Conservation (phyloP, 2,113 vertebrate species). For the Microtus oregoni region DNA sequence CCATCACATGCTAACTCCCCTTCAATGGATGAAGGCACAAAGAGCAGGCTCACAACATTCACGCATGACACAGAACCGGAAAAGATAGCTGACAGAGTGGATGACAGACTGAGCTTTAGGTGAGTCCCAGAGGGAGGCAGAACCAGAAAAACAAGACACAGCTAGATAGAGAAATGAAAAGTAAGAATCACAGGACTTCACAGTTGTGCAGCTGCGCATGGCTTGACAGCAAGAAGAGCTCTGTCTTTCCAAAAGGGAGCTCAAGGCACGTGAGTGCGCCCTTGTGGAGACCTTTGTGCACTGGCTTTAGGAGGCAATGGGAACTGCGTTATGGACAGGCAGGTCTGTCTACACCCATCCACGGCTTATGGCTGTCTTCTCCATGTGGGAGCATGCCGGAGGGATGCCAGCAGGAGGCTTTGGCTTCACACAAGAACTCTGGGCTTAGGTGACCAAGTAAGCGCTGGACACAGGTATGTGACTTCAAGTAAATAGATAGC, state of each 20-base stretch:
- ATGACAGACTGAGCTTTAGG: not conserved
- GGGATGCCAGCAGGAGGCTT: rapidly evolving
- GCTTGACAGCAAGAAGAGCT: not conserved
- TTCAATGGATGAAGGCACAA: not conserved
- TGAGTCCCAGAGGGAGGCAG: not conserved
- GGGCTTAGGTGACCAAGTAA: rapidly evolving
- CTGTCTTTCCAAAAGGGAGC: not conserved
- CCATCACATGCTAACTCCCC: not conserved
- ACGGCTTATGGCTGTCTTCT: not conserved
- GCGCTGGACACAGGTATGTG: rapidly evolving
- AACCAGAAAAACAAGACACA: not conserved
- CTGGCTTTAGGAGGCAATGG: not conserved
- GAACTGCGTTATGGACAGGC: no score
- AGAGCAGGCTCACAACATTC: not conserved
- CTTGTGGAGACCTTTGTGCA: rapidly evolving
- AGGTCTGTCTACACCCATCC: rapidly evolving
- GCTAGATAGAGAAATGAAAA: rapidly evolving
- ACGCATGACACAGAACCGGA: no score
- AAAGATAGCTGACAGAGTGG: not conserved
- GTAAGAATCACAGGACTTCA: no score
- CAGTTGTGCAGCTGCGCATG: no score
- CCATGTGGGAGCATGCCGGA: rapidly evolving
- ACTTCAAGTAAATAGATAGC: rapidly evolving
- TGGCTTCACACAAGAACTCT: rapidly evolving
- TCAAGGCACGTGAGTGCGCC: rapidly evolving